phyloP scores from a whole-genome alignment of 2,113 vertebrate genomes.

The Syngnathoides biaculeatus region DNA sequence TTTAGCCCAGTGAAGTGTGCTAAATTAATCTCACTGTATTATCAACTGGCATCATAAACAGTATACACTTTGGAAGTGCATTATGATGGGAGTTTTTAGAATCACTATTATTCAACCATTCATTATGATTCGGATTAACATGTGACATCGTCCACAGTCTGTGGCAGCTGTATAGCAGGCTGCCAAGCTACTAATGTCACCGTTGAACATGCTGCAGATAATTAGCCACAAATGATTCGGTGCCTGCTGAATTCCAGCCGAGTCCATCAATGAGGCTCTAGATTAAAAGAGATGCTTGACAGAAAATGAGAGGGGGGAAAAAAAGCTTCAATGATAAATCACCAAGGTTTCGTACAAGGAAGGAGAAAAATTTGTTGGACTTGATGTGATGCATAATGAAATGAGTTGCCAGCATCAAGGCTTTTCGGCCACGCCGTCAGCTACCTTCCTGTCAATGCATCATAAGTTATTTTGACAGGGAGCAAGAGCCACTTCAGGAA shows the following conservation, averaged over 20 bases:
- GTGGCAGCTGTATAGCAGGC: neutral
- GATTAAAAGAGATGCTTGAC: constrained; percentile 55
- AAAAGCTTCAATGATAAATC: constrained; percentile 63
- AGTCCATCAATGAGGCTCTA: constrained; percentile 49
- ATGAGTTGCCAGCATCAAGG: constrained; percentile 55
- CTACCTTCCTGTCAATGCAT: constrained; percentile 65
- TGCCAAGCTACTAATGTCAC: neutral
- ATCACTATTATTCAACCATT: neutral
- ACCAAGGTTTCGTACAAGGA: constrained; percentile 50
- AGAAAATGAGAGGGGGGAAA: constrained; percentile 38
- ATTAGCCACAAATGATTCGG: constrained; percentile 49
- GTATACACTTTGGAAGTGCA: neutral
- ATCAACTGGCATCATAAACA: constrained; percentile 9
- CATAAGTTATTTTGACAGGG: constrained; percentile 73
- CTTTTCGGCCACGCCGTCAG: constrained; percentile 57
- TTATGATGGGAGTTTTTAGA: constrained; percentile 1
- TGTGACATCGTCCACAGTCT: neutral
- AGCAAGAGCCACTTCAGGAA: constrained; percentile 70
- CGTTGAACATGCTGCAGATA: constrained; percentile 33
- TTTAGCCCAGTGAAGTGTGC: constrained; percentile 15
- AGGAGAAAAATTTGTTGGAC: constrained; percentile 61
- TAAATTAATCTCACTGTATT: constrained; percentile 12
- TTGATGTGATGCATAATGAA: constrained; percentile 60
- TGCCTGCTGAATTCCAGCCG: constrained; percentile 55
- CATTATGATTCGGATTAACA: neutral